These are phyloP conservation scores for Megalops cyprinoides DNA, from an alignment of 2,797 vertebrate species.

Conservation along the genomic window DNA sequence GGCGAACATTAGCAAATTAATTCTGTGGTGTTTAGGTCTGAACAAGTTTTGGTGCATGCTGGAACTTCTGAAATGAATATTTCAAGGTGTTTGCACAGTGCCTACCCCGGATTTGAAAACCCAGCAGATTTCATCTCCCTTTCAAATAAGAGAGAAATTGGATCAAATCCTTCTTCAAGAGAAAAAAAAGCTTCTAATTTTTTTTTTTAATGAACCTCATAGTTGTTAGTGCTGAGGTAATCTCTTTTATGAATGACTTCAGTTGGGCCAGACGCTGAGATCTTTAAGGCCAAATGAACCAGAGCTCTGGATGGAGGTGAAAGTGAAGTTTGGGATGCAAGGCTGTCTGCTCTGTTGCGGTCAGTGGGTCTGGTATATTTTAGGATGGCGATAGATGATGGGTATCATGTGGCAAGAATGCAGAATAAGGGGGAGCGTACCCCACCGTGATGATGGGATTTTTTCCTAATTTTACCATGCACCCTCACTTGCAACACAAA, in stretches of 20 bases:
- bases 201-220: constrained; percentile 31
- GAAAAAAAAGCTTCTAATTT: constrained; percentile 33
- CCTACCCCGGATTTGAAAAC: constrained; percentile 37
- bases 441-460: too few species aligned
- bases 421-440: too few species aligned
- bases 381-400: too few species aligned
- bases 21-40: constrained; percentile 39
- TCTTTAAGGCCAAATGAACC: background rate
- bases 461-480: too few species aligned
- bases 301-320: background rate
- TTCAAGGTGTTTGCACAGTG: constrained; percentile 48
- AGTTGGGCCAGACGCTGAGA: background rate
- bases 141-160: constrained; percentile 46
- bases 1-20: constrained; percentile 51
- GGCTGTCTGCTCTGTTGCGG: too few species aligned
- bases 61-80: constrained; percentile 44
- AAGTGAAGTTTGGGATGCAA: background rate
- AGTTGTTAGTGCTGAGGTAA: constrained; percentile 40
- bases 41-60: constrained; percentile 12
- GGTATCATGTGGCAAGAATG: background rate
- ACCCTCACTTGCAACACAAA: too few species aligned
- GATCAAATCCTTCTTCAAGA: constrained; percentile 42
- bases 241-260: constrained; percentile 46
- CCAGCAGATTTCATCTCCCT: constrained; percentile 45
- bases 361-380: too few species aligned